Percentiles rank a stretch among this genome's conserved stretches.
These are phyloP conservation scores for Drosophila varians DNA, from an alignment of 1,140 invertebrate genomes.

Conservation along the genomic window DNA sequence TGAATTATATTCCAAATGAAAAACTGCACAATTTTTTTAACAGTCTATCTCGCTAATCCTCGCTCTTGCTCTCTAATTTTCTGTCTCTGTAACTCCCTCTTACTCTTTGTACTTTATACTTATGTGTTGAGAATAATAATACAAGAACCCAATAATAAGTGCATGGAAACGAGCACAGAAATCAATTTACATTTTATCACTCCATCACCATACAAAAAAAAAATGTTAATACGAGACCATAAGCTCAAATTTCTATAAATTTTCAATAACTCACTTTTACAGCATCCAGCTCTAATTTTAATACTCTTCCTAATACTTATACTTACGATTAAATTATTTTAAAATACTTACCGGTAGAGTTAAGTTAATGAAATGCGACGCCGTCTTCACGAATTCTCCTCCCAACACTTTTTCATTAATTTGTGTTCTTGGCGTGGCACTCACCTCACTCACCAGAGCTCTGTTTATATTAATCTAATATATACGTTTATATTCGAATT, in stretches of 20 bases:
- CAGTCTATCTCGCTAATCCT: constrained; percentile 51
- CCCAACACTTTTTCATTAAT: constrained; percentile 36
- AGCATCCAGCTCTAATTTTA: constrained; percentile 61
- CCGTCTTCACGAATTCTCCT: constrained; percentile 43
- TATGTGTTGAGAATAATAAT: constrained; percentile 54
- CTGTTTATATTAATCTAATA: constrained; percentile 25
- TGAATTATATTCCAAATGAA: constrained; percentile 20
- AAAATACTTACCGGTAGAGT: constrained; percentile 53
- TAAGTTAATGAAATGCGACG: constrained; percentile 64
- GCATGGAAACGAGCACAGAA: constrained; percentile 73
- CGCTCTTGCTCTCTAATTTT: constrained; percentile 42
- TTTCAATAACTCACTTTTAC: constrained; percentile 60
- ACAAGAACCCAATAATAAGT: constrained; percentile 43
- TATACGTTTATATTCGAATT: constrained; percentile 14
- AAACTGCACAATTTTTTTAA: constrained; percentile 57
- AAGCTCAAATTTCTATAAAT: constrained; percentile 48
- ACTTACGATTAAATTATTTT: constrained; percentile 45
- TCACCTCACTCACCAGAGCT: constrained; percentile 42
- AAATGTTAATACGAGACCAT: constrained; percentile 22
- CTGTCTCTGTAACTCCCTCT: constrained; percentile 61
- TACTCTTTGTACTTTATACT: constrained; percentile 56
- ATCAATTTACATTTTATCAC: constrained; percentile 46
- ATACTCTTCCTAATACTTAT: constrained; percentile 45
- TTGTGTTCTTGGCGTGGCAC: constrained; percentile 66
- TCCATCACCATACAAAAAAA: constrained; percentile 40